These are phyloP conservation scores for Hypomesus transpacificus DNA, from an alignment of 2,113 vertebrate genomes.

Conservation along the genomic window DNA sequence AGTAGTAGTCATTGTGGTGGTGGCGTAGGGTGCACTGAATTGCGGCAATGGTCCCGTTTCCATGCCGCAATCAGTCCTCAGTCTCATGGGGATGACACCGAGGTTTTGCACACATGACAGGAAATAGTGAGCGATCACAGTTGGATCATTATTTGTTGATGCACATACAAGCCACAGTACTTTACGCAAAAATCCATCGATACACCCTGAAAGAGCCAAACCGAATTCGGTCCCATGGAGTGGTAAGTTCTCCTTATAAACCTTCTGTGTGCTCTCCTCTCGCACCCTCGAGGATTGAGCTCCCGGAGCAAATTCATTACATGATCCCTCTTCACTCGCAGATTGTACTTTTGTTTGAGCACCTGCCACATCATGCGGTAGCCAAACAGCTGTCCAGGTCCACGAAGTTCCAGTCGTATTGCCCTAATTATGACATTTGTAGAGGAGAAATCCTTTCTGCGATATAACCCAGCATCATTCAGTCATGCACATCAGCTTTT, in stretches of 20 bases:
- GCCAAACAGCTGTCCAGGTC: too few species aligned
- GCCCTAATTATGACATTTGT: too few species aligned
- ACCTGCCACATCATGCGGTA: too few species aligned
- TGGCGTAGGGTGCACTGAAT: neutral
- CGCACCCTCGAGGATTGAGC: slow-evolving; percentile 26
- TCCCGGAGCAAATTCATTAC: slow-evolving; percentile 40
- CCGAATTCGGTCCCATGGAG: slow-evolving; percentile 5
- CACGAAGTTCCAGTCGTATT: too few species aligned
- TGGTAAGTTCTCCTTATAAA: slow-evolving; percentile 38
- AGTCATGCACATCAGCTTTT: slow-evolving; percentile 21
- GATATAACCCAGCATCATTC: neutral
- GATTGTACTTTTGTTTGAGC: neutral
- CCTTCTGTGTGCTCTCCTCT: slow-evolving; percentile 40
- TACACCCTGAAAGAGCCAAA: slow-evolving; percentile 36
- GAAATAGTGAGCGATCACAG: slow-evolving; percentile 1
- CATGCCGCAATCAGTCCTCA: slow-evolving; percentile 30
- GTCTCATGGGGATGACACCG: slow-evolving; percentile 7
- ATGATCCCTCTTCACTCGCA: slow-evolving; percentile 22
- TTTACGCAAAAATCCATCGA: slow-evolving; percentile 45
- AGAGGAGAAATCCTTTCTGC: too few species aligned
- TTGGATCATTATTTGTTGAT: slow-evolving; percentile 1
- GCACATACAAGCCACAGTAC: slow-evolving; percentile 40
- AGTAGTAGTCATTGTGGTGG: too few species aligned
- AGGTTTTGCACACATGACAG: slow-evolving; percentile 16
- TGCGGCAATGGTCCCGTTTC: neutral